A percentile compares a stretch with the other conserved stretches of the same genome.
These are phyloP conservation scores for Diachrysia chrysitis DNA, from an alignment of 2,888 invertebrate species.

Conservation along the genomic window DNA sequence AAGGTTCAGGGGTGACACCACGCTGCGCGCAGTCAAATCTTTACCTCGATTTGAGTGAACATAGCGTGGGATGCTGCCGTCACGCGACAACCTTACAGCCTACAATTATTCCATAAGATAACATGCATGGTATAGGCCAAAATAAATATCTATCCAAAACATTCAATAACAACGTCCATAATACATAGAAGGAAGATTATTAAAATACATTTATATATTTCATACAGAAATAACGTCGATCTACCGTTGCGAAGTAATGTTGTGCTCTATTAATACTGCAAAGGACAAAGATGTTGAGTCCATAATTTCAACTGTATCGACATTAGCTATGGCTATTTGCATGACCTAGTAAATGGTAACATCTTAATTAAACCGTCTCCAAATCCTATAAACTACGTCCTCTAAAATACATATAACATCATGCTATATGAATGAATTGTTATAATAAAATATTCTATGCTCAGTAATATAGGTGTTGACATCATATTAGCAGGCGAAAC, in stretches of 20 bases:
- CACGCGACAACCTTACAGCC: conserved; percentile 70
- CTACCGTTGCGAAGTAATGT: conserved; percentile 62
- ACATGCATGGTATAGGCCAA: conserved; percentile 63
- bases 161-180: conserved; percentile 67
- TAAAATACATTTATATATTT: conserved; percentile 58
- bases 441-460: conserved; percentile 79
- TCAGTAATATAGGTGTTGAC: conserved; percentile 46
- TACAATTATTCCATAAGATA: conserved; percentile 67
- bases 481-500: conserved; percentile 79
- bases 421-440: conserved; percentile 85
- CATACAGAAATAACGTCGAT: conserved; percentile 60
- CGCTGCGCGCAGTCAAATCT: conserved; percentile 84
- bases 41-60: conserved; percentile 79
- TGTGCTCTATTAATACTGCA: conserved; percentile 72
- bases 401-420: conserved; percentile 74
- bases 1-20: conserved; percentile 73
- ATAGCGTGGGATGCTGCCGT: conserved; percentile 86
- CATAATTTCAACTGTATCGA: conserved; percentile 58
- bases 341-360: conserved; percentile 75
- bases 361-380: conserved; percentile 76
- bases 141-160: conserved; percentile 63
- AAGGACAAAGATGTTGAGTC: conserved; percentile 51
- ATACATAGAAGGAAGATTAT: conserved; percentile 63
- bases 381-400: conserved; percentile 82
- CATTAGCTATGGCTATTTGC: conserved; percentile 52